phyloP scores from a whole-genome alignment of 1,140 invertebrate species.

The Scaptodrosophila lebanonensis region DNA sequence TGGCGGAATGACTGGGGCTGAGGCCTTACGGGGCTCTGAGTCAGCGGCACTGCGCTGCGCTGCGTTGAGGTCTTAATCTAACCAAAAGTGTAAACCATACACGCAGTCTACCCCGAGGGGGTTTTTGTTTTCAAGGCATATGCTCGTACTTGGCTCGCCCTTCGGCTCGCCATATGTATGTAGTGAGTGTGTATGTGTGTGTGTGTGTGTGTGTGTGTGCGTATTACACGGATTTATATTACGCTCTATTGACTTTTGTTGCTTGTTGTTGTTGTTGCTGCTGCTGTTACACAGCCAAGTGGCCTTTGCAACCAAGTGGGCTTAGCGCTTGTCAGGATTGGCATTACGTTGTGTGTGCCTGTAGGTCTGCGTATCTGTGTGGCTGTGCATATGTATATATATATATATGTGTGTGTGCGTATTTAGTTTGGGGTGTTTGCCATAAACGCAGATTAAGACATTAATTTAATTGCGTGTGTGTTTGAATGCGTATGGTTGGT shows the following conservation, averaged over 20 bases:
- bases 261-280: constrained; percentile 28
- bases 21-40: too few species aligned
- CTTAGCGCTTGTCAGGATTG: constrained; percentile 27
- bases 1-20: too few species aligned
- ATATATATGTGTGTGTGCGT: constrained; percentile 3
- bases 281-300: constrained; percentile 56
- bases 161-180: too few species aligned
- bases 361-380: constrained; percentile 20
- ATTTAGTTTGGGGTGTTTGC: constrained; percentile 59
- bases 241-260: constrained; percentile 76
- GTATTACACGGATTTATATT: constrained; percentile 73
- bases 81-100: constrained; percentile 56
- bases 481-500: background rate
- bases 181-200: too few species aligned
- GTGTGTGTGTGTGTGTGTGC: background rate
- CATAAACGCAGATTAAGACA: constrained; percentile 73
- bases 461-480: constrained; percentile 72
- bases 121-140: constrained; percentile 37
- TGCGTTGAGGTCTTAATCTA: constrained; percentile 73
- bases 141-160: constrained; percentile 42
- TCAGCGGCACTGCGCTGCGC: constrained; percentile 24
- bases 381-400: too few species aligned
- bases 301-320: constrained; percentile 52
- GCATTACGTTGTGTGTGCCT: constrained; percentile 10
- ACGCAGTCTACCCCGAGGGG: constrained; percentile 60